phyloP scores from a whole-genome alignment of 2,888 invertebrate genomes.

The Steinernema carpocapsae region DNA sequence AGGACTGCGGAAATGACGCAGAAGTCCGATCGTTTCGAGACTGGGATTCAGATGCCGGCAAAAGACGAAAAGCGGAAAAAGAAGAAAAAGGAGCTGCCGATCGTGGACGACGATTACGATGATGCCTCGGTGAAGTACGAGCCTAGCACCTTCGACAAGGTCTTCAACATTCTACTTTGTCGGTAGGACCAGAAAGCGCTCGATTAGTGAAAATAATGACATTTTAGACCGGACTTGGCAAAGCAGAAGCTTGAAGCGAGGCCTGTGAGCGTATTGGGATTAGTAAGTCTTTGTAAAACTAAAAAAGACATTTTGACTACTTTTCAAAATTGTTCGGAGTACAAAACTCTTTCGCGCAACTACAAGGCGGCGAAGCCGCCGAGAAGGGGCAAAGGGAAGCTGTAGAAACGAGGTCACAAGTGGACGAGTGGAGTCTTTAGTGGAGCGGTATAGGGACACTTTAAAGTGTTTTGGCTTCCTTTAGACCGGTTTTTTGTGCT shows the following conservation, averaged over 20 bases:
- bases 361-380: no score
- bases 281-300: slow-evolving; percentile 50
- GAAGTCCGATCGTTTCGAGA: not conserved
- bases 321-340: no score
- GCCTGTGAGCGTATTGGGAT: slow-evolving; percentile 51
- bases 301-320: no score
- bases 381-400: no score
- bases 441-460: no score
- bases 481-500: no score
- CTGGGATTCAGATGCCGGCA: not conserved
- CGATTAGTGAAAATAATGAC: slow-evolving; percentile 47
- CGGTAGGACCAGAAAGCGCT: slow-evolving; percentile 49
- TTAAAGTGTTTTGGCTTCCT: no score
- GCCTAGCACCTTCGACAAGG: slow-evolving; percentile 51
- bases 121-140: slow-evolving; percentile 44
- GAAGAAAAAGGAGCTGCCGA: slow-evolving; percentile 4
- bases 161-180: slow-evolving; percentile 52
- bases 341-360: no score
- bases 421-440: no score
- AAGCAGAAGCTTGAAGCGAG: slow-evolving; percentile 47
- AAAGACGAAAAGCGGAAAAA: not conserved
- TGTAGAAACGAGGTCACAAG: no score
- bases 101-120: slow-evolving; percentile 52
- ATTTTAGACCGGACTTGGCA: slow-evolving; percentile 50
- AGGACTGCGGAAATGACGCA: no score